A percentile compares a stretch with the other conserved stretches of the same genome.
Conservation (phyloP, 2,797 vertebrate species). For the Sandelia bainsii region DNA sequence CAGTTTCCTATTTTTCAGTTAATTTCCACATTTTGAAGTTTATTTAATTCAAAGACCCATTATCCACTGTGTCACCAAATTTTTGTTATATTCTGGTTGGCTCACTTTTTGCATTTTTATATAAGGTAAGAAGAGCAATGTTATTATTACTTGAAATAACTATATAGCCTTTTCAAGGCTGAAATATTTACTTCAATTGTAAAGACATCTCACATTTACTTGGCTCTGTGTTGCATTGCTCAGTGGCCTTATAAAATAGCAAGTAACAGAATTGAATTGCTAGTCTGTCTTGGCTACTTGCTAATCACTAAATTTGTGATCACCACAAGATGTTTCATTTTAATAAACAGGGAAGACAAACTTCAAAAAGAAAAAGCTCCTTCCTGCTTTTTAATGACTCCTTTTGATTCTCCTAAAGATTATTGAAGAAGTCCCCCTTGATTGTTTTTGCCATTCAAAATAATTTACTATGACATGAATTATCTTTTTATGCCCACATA, state of each 20-base stretch:
- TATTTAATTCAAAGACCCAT: not conserved
- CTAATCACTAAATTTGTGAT: conserved; percentile 2
- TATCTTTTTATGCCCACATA: not conserved
- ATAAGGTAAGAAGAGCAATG: not conserved
- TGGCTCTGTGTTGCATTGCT: not conserved
- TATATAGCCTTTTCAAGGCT: not conserved
- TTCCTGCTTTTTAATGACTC: not conserved
- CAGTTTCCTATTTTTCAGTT: not conserved
- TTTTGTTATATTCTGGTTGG: not conserved
- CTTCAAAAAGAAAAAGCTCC: not conserved
- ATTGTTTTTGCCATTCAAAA: conserved; percentile 3
- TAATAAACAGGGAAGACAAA: not conserved
- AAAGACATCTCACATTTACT: not conserved
- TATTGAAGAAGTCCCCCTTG: conserved; percentile 31
- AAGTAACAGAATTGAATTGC: not conserved
- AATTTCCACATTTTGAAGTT: not conserved
- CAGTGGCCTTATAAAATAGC: conserved; percentile 33
- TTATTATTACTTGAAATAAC: not conserved
- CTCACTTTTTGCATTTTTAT: not conserved
- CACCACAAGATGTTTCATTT: not conserved
- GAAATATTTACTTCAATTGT: not conserved
- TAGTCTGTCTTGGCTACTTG: not conserved
- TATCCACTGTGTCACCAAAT: not conserved
- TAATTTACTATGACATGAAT: not conserved
- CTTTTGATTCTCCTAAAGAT: conserved; percentile 37